A percentile compares a stretch with the other conserved stretches of the same genome.
These are phyloP conservation scores for Tarsius wallacei DNA, from an alignment of 2,797 vertebrate species.

Conservation along the genomic window DNA sequence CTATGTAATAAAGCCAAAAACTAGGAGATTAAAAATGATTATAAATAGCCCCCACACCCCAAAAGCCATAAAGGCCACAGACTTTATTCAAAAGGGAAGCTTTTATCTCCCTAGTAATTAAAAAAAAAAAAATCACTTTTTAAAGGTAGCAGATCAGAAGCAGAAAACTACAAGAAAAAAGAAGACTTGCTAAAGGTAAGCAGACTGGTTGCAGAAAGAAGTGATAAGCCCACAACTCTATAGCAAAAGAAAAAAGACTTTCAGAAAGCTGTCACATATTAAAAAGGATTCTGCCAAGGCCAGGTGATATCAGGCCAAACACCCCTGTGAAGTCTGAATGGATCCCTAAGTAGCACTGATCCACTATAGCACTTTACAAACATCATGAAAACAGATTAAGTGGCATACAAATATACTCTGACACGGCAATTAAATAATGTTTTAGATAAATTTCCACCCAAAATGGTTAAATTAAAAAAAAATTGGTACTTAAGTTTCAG, in stretches of 20 bases:
- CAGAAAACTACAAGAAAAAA: conserved; percentile 45
- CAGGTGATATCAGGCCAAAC: conserved; percentile 20
- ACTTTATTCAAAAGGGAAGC: conserved; percentile 28
- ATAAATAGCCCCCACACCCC: neutral
- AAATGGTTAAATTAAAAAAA: conserved; percentile 37
- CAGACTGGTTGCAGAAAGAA: conserved; percentile 15
- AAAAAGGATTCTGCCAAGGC: conserved; percentile 32
- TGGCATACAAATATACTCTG: conserved; percentile 52
- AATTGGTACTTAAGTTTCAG: conserved; percentile 51
- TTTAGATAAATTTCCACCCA: conserved; percentile 49
- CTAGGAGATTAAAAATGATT: conserved; percentile 7
- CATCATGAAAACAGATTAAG: conserved; percentile 19
- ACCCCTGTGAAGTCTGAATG: neutral
- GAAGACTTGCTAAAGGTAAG: conserved; percentile 2
- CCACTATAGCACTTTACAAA: conserved; percentile 20
- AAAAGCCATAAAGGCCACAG: neutral
- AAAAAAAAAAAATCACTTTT: conserved; percentile 24
- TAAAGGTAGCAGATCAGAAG: conserved; percentile 54
- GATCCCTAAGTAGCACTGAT: neutral
- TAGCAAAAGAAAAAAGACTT: conserved; percentile 18
- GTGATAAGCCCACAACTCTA: conserved; percentile 1
- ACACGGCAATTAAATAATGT: conserved; percentile 19
- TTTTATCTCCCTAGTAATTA: neutral
- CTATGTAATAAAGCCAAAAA: conserved; percentile 50
- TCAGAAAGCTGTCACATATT: conserved; percentile 30